Conservation (phyloP, 2,113 vertebrate genomes). For the Tricholaema leucomelas region DNA sequence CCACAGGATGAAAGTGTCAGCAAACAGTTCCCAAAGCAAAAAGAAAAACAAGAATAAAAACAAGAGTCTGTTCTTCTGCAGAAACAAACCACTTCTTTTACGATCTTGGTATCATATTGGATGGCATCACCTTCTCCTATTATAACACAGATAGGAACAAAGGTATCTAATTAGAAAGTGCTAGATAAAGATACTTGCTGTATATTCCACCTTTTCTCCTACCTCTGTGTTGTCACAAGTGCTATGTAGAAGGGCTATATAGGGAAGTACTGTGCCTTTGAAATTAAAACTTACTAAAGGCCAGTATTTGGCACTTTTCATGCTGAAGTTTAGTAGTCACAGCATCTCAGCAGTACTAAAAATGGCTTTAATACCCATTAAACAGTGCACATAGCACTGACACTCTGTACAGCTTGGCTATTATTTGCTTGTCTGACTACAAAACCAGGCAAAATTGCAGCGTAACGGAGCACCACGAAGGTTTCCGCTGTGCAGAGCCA, state of each 20-base stretch:
- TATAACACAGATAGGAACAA: neutral
- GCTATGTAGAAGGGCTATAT: neutral
- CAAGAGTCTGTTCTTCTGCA: neutral
- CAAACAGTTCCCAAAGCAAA: neutral
- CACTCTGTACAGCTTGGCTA: neutral
- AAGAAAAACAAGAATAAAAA: neutral
- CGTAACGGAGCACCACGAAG: fast-evolving
- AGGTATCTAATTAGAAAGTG: neutral
- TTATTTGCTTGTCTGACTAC: neutral
- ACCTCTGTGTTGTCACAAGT: neutral
- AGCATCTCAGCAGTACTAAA: neutral
- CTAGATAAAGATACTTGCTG: neutral
- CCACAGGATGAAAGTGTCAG: neutral
- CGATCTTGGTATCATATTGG: neutral
- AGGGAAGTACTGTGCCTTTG: neutral
- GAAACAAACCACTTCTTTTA: neutral
- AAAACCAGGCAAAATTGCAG: neutral
- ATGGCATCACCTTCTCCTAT: neutral
- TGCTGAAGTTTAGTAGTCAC: neutral
- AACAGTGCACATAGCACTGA: fast-evolving
- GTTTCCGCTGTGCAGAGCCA: neutral
- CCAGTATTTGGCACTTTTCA: neutral
- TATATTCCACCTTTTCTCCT: neutral
- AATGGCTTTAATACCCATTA: neutral
- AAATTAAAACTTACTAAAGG: neutral